phyloP scores from a whole-genome alignment of 2,888 invertebrate species.

The Hydraecia micacea region DNA sequence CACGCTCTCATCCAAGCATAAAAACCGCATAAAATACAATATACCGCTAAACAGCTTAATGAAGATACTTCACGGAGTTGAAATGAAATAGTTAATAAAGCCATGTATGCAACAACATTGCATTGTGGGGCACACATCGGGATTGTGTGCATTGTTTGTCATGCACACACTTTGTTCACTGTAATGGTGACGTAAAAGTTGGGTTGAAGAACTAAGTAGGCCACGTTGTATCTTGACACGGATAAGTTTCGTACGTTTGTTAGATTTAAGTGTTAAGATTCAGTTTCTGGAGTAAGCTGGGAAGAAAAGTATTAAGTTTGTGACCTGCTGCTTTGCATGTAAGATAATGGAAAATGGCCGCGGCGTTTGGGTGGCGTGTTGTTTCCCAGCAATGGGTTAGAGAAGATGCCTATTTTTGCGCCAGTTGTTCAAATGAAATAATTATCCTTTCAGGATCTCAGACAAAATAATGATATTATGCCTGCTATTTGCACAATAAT shows the following conservation, averaged over 20 bases:
- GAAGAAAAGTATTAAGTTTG: not conserved
- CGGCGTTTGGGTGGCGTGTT: not conserved
- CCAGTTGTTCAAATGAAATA: not conserved
- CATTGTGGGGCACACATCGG: slow-evolving; percentile 57
- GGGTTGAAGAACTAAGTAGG: slow-evolving; percentile 50
- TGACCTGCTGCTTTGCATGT: not conserved
- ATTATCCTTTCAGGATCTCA: not conserved
- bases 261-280: slow-evolving; percentile 22
- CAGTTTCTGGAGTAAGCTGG: slow-evolving; percentile 13
- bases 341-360: too few relatives aligned
- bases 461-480: not conserved
- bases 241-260: slow-evolving; percentile 33
- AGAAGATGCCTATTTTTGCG: not conserved
- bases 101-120: slow-evolving; percentile 61
- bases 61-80: slow-evolving; percentile 58
- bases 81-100: slow-evolving; percentile 69
- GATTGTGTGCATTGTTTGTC: slow-evolving; percentile 64
- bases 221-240: slow-evolving; percentile 51
- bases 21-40: slow-evolving; percentile 43
- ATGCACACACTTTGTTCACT: slow-evolving; percentile 45
- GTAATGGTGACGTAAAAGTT: slow-evolving; percentile 56
- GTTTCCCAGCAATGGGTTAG: too few relatives aligned
- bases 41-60: slow-evolving; percentile 55
- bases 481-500: not conserved
- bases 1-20: slow-evolving; percentile 19